Percentiles rank a stretch among this genome's conserved stretches.
These are phyloP conservation scores for Heliconius ethilla DNA, from an alignment of 2,888 invertebrate genomes.

Conservation along the genomic window DNA sequence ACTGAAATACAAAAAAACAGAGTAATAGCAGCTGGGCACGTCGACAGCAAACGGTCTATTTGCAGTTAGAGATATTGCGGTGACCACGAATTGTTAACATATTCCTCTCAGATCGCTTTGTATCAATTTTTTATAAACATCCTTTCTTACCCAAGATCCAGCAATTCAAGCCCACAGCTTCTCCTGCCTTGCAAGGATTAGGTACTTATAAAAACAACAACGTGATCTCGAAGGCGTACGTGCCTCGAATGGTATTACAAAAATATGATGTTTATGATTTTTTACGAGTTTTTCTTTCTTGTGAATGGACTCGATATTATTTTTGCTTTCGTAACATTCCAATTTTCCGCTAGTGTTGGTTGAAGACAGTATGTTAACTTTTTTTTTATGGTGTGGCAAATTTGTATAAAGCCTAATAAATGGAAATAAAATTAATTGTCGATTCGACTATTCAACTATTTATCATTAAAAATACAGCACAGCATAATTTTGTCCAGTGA, in stretches of 20 bases:
- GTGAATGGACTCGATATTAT: constrained; percentile 48
- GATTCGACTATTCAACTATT: no score
- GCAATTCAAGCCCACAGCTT: constrained; percentile 68
- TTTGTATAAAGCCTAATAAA: neutral
- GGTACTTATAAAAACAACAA: constrained; percentile 61
- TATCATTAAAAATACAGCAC: no score
- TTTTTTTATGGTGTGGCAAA: neutral
- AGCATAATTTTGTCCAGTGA: no score
- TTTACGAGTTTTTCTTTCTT: constrained; percentile 54
- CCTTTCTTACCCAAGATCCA: constrained; percentile 56
- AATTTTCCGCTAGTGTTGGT: neutral
- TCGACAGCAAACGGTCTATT: neutral
- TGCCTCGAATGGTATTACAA: constrained; percentile 58
- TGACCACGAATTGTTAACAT: neutral
- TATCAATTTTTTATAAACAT: constrained; percentile 66
- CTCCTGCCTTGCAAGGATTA: constrained; percentile 52
- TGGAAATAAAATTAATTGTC: neutral
- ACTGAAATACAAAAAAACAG: neutral
- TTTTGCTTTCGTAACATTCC: constrained; percentile 31
- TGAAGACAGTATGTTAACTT: neutral
- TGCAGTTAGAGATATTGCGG: neutral
- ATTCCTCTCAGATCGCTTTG: constrained; percentile 9
- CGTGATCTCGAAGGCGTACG: constrained; percentile 62
- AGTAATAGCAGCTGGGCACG: neutral
- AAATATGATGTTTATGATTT: constrained; percentile 65